Base-by-base conservation (phyloP, 2,888 invertebrate species). In the Druceiella hillmani region DNA sequence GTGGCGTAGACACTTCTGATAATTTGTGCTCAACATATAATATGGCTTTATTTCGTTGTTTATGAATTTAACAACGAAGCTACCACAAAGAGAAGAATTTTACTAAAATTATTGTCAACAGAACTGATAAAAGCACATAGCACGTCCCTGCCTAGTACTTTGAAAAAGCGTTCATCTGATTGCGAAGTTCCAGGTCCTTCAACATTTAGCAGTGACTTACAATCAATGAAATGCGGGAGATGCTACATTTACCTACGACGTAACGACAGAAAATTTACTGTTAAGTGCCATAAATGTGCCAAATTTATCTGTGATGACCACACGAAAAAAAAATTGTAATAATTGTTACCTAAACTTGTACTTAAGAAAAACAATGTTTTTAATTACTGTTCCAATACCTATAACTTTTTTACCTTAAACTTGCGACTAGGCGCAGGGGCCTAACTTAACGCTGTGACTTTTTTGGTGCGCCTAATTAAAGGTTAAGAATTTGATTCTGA, bases 231-330 rank as follows among this genome's bases (percentile, higher is more conserved):
- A 31, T 9, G 14, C 16, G 15, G n/a, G 9, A 31, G 31, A 15
- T 31, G 31, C 31, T 16, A 31, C 15, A 16, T 31, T 20, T 31
- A 20, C 17, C 31, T 11, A 16, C 31, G 31, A 31, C 16, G 17
- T 14, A 15, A 20, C 17, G 31, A 31, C 31, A 31, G 17, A 3
- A 31, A 16, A 31, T 17, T 3, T 12, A 31, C 31, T 5, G 31
- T 15, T 4, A 31, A 31, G 17, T 31, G 31, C 17, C 16, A 31
- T 31, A 31, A 31, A 15, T 31, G 16, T n/a, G 15, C 4, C 2
- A 31, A 31, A 3, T 31, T 31, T 16, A 31, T 31, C 31, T 31
- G 31, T 31, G 31, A n/a, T n/a, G n/a, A 20, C 17, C 17, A 31
- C 15, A 17, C 16, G 16, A 31, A 17, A 31, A n/a, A n/a, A n/a